Percentiles rank a stretch among this genome's conserved stretches.
phyloP scores from a whole-genome alignment of 2,113 vertebrate species.

The Eupsittula cactorum region DNA sequence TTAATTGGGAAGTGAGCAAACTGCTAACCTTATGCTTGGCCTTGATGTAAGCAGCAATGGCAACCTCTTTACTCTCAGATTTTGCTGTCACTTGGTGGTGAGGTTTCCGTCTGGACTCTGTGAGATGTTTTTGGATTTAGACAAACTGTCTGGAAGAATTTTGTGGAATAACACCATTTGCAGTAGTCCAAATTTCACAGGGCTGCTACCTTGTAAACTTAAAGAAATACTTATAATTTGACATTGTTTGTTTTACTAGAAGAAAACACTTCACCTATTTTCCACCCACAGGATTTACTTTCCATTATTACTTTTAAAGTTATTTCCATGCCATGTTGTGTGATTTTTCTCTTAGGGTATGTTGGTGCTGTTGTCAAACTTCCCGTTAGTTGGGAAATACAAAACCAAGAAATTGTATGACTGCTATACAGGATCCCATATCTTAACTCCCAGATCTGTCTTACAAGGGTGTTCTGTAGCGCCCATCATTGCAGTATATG shows the following conservation, averaged over 20 bases:
- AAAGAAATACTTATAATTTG: background rate
- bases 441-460: background rate
- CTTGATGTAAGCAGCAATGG: slow-evolving; percentile 20
- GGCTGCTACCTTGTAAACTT: background rate
- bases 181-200: background rate
- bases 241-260: background rate
- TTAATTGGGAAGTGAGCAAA: background rate
- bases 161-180: background rate
- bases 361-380: background rate
- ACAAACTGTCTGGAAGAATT: background rate
- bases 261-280: background rate
- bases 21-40: background rate
- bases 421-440: background rate
- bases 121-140: background rate
- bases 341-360: background rate
- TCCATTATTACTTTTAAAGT: background rate
- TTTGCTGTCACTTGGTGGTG: slow-evolving; percentile 13
- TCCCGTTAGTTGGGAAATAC: background rate
- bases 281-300: background rate
- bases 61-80: slow-evolving; percentile 13
- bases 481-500: background rate
- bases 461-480: background rate
- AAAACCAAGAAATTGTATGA: background rate
- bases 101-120: background rate
- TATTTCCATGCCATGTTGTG: background rate